Percentiles rank a stretch among this genome's conserved stretches.
Conservation (phyloP, 2,888 invertebrate species). For the Siphlonurus alternatus region DNA sequence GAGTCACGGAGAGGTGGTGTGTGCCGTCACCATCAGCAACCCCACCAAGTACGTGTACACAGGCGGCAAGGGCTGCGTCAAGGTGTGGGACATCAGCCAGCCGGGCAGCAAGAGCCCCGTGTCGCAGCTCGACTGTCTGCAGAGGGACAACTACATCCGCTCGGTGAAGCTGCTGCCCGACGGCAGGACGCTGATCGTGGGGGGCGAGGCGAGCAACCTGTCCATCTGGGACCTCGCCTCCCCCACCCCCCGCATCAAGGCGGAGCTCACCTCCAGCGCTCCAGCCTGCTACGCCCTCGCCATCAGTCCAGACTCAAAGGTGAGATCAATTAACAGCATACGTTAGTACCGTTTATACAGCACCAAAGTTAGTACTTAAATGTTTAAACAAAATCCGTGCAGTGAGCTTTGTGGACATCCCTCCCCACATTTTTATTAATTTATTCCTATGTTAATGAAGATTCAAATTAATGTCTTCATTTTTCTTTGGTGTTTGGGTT, state of each 20-base stretch:
- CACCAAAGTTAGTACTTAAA: too few relatives aligned
- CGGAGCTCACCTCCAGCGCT: conserved; percentile 82
- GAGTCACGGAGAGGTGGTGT: conserved; percentile 91
- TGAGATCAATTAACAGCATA: conserved; percentile 16
- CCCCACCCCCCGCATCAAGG: conserved; percentile 79
- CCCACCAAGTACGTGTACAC: conserved; percentile 89
- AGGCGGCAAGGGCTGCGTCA: conserved; percentile 92
- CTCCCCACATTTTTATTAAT: too few relatives aligned
- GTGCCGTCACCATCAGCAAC: conserved; percentile 91
- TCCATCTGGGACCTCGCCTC: conserved; percentile 92
- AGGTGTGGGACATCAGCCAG: conserved; percentile 93
- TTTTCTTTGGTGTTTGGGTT: too few relatives aligned
- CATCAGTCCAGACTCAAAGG: conserved; percentile 87
- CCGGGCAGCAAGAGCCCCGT: conserved; percentile 73
- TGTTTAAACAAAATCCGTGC: too few relatives aligned
- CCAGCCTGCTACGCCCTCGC: conserved; percentile 97
- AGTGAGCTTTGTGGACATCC: too few relatives aligned
- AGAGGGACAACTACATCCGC: conserved; percentile 89
- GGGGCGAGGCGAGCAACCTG: conserved; percentile 87
- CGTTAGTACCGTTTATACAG: not conserved
- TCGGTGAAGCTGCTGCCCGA: conserved; percentile 88
- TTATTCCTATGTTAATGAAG: too few relatives aligned
- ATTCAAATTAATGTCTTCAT: too few relatives aligned
- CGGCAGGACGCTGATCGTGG: conserved; percentile 84
- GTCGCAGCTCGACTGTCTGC: conserved; percentile 83